These are phyloP conservation scores for Corythoichthys haematopterus DNA, from an alignment of 2,113 vertebrate genomes.

Conservation along the genomic window DNA sequence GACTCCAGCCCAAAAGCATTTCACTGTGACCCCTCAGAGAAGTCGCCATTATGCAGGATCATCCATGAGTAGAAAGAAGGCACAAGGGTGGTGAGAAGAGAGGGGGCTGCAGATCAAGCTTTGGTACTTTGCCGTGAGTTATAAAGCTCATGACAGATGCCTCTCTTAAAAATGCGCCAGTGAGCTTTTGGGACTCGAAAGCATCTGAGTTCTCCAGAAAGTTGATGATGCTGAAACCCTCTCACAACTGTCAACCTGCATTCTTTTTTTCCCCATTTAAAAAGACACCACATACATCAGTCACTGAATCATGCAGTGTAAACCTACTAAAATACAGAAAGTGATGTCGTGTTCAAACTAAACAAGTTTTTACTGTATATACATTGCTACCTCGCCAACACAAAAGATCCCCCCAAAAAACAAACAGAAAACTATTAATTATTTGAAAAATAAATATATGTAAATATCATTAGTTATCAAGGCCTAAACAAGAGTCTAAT, in stretches of 20 bases:
- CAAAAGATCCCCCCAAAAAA: neutral
- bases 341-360: too few species aligned
- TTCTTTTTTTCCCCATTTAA: slow-evolving; percentile 20
- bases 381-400: neutral
- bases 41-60: slow-evolving; percentile 38
- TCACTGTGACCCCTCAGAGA: slow-evolving; percentile 25
- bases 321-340: neutral
- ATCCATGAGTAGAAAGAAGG: slow-evolving; percentile 13
- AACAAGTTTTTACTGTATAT: neutral
- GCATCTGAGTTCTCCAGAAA: slow-evolving; percentile 20
- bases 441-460: too few species aligned
- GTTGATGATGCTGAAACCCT: slow-evolving; percentile 21
- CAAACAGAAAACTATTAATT: too few species aligned
- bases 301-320: slow-evolving; percentile 1
- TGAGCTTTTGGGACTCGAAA: slow-evolving; percentile 12
- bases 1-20: slow-evolving; percentile 30
- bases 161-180: slow-evolving; percentile 53
- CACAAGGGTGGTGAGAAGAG: slow-evolving; percentile 5
- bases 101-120: slow-evolving; percentile 42
- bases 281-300: neutral
- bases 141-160: slow-evolving; percentile 56
- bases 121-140: slow-evolving; percentile 45
- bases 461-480: too few species aligned
- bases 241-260: slow-evolving; percentile 33
- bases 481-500: too few species aligned